A percentile compares a stretch with the other conserved stretches of the same genome.
Evolutionary conservation across 2,888 invertebrate genomes (phyloP).

Genomic region (Oscheius sp.): DNA sequence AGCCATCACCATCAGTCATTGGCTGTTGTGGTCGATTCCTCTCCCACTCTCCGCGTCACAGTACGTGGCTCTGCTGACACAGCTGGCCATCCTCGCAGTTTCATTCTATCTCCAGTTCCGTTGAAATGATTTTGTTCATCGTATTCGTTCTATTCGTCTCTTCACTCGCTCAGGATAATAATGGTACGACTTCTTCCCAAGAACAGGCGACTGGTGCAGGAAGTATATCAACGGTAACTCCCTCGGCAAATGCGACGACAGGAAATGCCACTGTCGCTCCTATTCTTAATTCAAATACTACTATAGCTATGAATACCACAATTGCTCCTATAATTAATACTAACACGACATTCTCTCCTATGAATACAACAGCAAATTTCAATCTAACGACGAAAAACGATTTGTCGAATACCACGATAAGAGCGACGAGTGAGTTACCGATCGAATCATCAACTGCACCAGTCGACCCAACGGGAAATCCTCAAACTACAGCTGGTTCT

Average conservation of each 20-base stretch:
- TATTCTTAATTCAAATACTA: background rate
- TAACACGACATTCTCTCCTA: background rate
- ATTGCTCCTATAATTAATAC: background rate
- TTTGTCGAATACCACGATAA: no score
- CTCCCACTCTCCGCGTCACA: background rate
- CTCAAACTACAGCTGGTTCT: no score
- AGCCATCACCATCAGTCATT: no score
- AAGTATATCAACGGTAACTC: background rate
- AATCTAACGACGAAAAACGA: no score
- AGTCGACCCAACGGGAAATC: no score
- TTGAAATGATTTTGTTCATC: background rate
- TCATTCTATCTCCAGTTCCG: background rate
- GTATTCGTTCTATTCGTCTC: background rate
- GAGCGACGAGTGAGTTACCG: no score
- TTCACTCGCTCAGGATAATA: background rate
- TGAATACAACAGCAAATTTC: background rate
- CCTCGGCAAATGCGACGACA: background rate
- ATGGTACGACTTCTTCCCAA: background rate
- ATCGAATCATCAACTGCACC: no score
- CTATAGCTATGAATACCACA: background rate
- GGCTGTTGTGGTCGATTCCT: background rate
- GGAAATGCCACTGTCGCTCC: background rate
- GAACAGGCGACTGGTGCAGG: background rate
- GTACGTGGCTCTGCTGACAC: conserved; percentile 1
- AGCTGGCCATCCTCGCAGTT: background rate